A percentile compares a stretch with the other conserved stretches of the same genome.
phyloP scores from a whole-genome alignment of 30 jellyfish, hydroid and myxozoan genomes.

The Hydra vulgaris region DNA sequence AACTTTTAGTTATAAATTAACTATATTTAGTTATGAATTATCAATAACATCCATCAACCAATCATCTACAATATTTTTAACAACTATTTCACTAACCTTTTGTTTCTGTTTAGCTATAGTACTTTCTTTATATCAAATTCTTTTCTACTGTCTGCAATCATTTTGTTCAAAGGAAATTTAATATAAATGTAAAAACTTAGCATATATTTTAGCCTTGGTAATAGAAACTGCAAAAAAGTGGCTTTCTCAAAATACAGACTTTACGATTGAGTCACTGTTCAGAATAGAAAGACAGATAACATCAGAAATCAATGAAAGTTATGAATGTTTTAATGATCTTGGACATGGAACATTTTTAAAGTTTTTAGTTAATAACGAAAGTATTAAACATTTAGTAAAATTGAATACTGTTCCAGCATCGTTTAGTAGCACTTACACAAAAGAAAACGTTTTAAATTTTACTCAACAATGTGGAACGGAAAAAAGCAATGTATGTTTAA shows the following conservation, averaged over 20 bases:
- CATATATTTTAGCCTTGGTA: slow-evolving; percentile 21
- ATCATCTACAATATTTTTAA: too few species aligned
- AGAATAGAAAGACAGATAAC: slow-evolving; percentile 17
- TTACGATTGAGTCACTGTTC: neutral
- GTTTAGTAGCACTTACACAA: neutral
- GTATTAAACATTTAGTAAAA: slow-evolving; percentile 2
- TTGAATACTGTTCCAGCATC: neutral
- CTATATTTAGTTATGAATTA: too few species aligned
- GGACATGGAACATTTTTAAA: slow-evolving; percentile 55
- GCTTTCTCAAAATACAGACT: slow-evolving; percentile 10
- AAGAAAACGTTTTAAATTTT: slow-evolving; percentile 20
- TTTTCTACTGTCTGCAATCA: too few species aligned
- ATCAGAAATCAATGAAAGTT: slow-evolving; percentile 2
- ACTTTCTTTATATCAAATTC: too few species aligned
- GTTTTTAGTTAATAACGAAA: slow-evolving; percentile 15
- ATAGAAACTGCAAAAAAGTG: slow-evolving; percentile 13
- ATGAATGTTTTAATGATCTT: slow-evolving; percentile 27
- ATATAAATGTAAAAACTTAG: too few species aligned
- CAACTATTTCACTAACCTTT: too few species aligned
- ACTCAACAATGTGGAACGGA: slow-evolving; percentile 31
- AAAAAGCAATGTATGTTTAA: slow-evolving; percentile 24
- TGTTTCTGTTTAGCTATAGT: too few species aligned
- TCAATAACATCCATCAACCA: too few species aligned
- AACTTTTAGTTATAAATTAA: too few species aligned
- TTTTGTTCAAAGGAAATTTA: too few species aligned